Evolutionary conservation across 2,113 vertebrate genomes (phyloP).

Genomic region (Actenoides lindsayi): DNA sequence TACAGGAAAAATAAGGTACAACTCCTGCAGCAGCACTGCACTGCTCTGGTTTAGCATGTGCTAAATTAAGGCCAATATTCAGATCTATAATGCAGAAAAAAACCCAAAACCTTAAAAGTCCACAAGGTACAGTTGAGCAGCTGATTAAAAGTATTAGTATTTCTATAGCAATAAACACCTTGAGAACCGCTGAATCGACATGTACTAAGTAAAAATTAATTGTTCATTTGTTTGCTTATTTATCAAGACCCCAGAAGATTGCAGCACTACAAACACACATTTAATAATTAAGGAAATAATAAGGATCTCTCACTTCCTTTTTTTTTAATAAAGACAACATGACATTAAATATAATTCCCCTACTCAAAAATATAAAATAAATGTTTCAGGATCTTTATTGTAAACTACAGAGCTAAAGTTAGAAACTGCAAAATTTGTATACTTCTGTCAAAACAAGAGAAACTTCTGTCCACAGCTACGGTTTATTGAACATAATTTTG

Average conservation of each 20-base stretch:
- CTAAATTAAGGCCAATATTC: background rate
- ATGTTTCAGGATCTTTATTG: background rate
- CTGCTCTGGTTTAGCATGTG: background rate
- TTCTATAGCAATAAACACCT: background rate
- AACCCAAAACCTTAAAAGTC: background rate
- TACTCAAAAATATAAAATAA: background rate
- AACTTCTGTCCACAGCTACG: background rate
- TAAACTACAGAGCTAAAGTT: background rate
- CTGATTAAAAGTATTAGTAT: background rate
- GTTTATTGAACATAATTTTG: constrained; percentile 7
- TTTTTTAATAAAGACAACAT: background rate
- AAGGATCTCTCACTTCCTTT: background rate
- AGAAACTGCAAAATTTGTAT: background rate
- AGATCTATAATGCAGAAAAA: rapidly evolving
- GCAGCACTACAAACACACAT: background rate
- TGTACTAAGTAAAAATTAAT: background rate
- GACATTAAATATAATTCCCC: background rate
- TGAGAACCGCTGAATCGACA: background rate
- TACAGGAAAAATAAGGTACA: background rate
- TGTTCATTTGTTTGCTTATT: background rate
- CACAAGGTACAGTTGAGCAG: background rate
- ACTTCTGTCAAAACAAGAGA: background rate
- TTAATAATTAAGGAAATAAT: background rate
- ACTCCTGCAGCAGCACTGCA: background rate
- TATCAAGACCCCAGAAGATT: background rate